These are phyloP conservation scores for Drosophila orena DNA, from an alignment of 1,140 invertebrate species.

Conservation along the genomic window DNA sequence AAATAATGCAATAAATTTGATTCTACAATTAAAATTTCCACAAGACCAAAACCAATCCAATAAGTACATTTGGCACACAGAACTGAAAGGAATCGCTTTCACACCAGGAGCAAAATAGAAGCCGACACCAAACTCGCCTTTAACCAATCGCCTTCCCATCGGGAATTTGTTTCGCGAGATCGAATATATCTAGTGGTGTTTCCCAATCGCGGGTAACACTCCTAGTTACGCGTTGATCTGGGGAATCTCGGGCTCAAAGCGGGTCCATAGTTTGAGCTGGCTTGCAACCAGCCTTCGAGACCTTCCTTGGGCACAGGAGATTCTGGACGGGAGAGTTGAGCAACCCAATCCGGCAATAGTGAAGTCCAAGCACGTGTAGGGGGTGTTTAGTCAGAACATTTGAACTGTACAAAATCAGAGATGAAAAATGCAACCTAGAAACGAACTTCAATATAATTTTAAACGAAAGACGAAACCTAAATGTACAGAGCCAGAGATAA, in stretches of 20 bases:
- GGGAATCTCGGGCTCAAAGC: conserved; percentile 20
- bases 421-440: conserved; percentile 19
- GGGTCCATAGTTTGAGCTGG: neutral
- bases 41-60: conserved; percentile 35
- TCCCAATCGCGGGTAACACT: neutral
- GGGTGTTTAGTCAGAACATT: conserved; percentile 34
- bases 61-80: conserved; percentile 33
- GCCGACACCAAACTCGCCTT: conserved; percentile 40
- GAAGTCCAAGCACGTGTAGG: conserved; percentile 17
- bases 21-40: conserved; percentile 45
- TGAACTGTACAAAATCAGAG: conserved; percentile 48
- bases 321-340: conserved; percentile 2
- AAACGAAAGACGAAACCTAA: conserved; percentile 24
- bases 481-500: conserved; percentile 29
- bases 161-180: neutral
- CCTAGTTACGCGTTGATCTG: conserved; percentile 21
- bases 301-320: conserved; percentile 10
- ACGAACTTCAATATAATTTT: conserved; percentile 49
- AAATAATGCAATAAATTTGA: conserved; percentile 63
- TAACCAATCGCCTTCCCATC: conserved; percentile 24
- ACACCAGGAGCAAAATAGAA: conserved; percentile 31
- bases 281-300: neutral
- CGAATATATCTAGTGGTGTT: conserved; percentile 12
- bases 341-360: conserved; percentile 29
- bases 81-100: conserved; percentile 34